Percentiles rank a stretch among this genome's conserved stretches.
phyloP scores from a whole-genome alignment of 1,140 invertebrate species.

The Phocides pigmalion region DNA sequence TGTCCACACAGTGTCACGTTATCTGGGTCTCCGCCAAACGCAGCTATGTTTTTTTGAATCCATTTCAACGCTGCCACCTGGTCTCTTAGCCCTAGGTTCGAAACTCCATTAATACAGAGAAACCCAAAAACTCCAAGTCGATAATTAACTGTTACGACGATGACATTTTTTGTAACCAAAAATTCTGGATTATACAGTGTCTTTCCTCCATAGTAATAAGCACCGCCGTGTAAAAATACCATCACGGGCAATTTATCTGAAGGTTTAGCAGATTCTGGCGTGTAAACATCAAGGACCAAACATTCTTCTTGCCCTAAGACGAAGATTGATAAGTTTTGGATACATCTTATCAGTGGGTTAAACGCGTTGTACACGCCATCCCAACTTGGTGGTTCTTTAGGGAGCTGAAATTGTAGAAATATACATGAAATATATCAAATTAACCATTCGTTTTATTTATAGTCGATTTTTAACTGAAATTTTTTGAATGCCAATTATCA shows the following conservation, averaged over 20 bases:
- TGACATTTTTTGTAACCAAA: slow-evolving; percentile 55
- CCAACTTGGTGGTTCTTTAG: slow-evolving; percentile 56
- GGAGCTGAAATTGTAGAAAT: slow-evolving; percentile 49
- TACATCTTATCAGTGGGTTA: slow-evolving; percentile 51
- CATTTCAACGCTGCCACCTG: slow-evolving; percentile 71
- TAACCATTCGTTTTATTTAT: slow-evolving; percentile 29
- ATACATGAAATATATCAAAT: neutral
- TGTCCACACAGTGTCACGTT: slow-evolving; percentile 81
- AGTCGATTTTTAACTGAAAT: no score
- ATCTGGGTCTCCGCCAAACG: slow-evolving; percentile 79
- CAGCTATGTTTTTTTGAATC: slow-evolving; percentile 72
- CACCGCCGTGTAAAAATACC: slow-evolving; percentile 86
- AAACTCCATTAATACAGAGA: slow-evolving; percentile 56
- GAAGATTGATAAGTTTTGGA: slow-evolving; percentile 53
- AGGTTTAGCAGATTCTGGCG: slow-evolving; percentile 39
- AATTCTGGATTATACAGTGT: slow-evolving; percentile 80
- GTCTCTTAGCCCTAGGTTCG: slow-evolving; percentile 70
- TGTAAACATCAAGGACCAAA: slow-evolving; percentile 62
- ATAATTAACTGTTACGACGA: slow-evolving; percentile 61
- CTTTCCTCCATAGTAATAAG: slow-evolving; percentile 82
- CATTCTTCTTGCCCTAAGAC: slow-evolving; percentile 61
- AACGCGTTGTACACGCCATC: slow-evolving; percentile 55
- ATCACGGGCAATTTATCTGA: slow-evolving; percentile 79
- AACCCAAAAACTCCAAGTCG: slow-evolving; percentile 60
- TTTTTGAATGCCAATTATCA: no score